Evolutionary conservation across 2,113 vertebrate genomes (phyloP), one percentile per base, ranked within the genome.

Genomic region (Gallinago media): DNA sequence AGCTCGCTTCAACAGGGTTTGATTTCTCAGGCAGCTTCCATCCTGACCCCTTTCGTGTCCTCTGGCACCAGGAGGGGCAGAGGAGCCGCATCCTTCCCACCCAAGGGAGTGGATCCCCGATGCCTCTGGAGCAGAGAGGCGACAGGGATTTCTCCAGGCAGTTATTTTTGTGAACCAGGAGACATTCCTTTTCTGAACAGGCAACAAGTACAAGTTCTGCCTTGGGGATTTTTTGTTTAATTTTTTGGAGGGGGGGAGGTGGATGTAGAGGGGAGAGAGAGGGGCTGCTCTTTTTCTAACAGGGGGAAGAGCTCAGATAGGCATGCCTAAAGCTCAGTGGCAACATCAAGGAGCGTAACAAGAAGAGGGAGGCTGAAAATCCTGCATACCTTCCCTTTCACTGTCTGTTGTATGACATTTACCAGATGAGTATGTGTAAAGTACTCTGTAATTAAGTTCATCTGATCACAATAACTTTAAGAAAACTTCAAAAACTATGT

Each of bases 391-490:
- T 96, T 97, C 77, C 38, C 42, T 91, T 81, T 85, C 88, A 92
- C 75, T 85, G 40, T 88, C 93, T 94, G 77, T 67, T 71, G 63
- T 29, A 22, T 95, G 93, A 96, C 78, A 93, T 96, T 96, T 93
- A 80, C 94, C 85, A 95, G 92, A 90, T 58, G 86, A 96, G 76
- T 67, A 56, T 80, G 76, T 81, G 84, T 95, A 89, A 95, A 96
- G 85, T 94, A 87, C 73, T 85, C 88, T 85, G 42, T 96, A 83
- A 96, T 94, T 96, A 93, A 96, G 70, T 94, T 84, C 88, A 91
- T 93, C 85, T 96, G 90, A 96, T 94, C 77, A 94, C 70, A 94
- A 96, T 68, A 92, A 78, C 73, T 92, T 94, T 52, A 72, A 95
- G 44, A 17, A 93, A 95, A 96, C 67, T 92, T 97, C 96, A 92